A percentile compares a stretch with the other conserved stretches of the same genome.
These are phyloP conservation scores for Carposina sasakii DNA, from an alignment of 1,140 invertebrate species.

Conservation along the genomic window DNA sequence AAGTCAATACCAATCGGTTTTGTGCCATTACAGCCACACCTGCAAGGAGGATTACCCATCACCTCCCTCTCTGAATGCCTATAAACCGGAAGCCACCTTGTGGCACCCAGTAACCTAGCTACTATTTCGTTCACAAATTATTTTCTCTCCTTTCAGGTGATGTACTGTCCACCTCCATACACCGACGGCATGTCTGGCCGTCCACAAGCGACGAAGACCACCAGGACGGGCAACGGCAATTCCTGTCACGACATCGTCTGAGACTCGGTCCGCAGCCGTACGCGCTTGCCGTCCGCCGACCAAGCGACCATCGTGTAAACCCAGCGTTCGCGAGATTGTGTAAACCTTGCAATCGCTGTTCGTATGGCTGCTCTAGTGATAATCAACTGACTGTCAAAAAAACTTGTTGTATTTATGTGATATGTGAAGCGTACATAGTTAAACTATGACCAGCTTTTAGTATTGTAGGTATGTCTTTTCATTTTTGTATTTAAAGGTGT, in stretches of 20 bases:
- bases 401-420: background rate
- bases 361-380: background rate
- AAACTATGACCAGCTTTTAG: conserved; percentile 1
- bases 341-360: background rate
- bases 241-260: conserved; percentile 65
- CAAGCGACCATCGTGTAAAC: conserved; percentile 46
- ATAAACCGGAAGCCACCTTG: too few relatives aligned
- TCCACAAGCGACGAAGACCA: conserved; percentile 59
- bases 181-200: conserved; percentile 46
- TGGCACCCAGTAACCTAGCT: too few relatives aligned
- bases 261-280: conserved; percentile 62
- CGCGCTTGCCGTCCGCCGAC: conserved; percentile 32
- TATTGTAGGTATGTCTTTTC: background rate
- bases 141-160: conserved; percentile 43
- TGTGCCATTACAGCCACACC: too few relatives aligned
- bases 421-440: background rate
- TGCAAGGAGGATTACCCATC: too few relatives aligned
- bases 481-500: background rate
- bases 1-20: too few relatives aligned
- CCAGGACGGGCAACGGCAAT: conserved; percentile 61
- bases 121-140: background rate
- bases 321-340: background rate
- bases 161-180: conserved; percentile 60
- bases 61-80: too few relatives aligned
- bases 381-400: background rate